These are phyloP conservation scores for Apodemia duryi DNA, from an alignment of 2,888 invertebrate genomes.

Conservation along the genomic window DNA sequence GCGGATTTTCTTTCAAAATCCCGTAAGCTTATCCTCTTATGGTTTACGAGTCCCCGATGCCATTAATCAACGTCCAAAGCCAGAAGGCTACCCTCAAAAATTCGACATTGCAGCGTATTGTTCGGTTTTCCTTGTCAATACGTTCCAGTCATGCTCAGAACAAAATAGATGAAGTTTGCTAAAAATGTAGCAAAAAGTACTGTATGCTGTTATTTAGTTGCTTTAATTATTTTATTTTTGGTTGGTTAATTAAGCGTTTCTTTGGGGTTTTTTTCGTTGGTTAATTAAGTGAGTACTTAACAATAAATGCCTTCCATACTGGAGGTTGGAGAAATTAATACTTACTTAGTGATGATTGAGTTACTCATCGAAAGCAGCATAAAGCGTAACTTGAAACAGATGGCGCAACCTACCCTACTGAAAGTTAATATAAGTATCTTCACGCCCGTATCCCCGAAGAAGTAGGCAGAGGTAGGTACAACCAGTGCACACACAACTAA, in stretches of 20 bases:
- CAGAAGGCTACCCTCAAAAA: constrained; percentile 58
- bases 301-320: too few relatives aligned
- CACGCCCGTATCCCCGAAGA: too few relatives aligned
- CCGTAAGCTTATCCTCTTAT: constrained; percentile 19
- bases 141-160: constrained; percentile 40
- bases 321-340: too few relatives aligned
- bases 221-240: background rate
- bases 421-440: too few relatives aligned
- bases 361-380: too few relatives aligned
- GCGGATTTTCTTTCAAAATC: constrained; percentile 20
- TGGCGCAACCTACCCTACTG: too few relatives aligned
- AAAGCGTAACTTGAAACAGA: too few relatives aligned
- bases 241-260: background rate
- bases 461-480: too few relatives aligned
- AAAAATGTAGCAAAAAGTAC: constrained; percentile 19
- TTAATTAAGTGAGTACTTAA: too few relatives aligned
- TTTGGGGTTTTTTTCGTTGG: too few relatives aligned
- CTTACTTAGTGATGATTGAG: too few relatives aligned
- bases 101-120: constrained; percentile 50
- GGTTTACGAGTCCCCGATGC: constrained; percentile 26
- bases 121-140: constrained; percentile 37
- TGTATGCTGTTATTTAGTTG: constrained; percentile 1
- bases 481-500: too few relatives aligned
- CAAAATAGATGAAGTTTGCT: constrained; percentile 26
- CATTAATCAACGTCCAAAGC: constrained; percentile 60